Conservation (phyloP, 2,113 vertebrate genomes). For the Lynx canadensis region DNA sequence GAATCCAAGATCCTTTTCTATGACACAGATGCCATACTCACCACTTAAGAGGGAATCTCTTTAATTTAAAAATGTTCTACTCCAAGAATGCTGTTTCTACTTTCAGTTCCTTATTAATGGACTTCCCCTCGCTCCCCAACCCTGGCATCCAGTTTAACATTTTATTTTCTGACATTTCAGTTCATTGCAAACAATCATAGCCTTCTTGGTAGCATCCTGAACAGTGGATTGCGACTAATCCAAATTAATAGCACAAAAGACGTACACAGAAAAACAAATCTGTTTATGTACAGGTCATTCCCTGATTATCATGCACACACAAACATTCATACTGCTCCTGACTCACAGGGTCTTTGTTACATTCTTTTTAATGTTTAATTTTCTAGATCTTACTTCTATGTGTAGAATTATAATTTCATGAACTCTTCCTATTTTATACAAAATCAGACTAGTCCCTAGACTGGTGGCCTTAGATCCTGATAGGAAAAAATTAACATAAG, state of each 20-base stretch:
- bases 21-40: neutral
- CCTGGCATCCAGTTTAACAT: neutral
- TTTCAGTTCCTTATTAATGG: neutral
- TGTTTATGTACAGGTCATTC: neutral
- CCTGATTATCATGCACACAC: neutral
- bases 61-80: neutral
- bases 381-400: neutral
- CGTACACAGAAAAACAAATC: neutral
- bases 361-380: neutral
- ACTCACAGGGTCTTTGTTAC: neutral
- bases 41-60: neutral
- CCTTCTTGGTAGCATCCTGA: neutral
- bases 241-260: neutral
- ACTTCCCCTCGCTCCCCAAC: neutral
- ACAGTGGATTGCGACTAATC: neutral
- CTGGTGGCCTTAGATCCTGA: neutral
- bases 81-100: neutral
- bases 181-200: slow-evolving; percentile 36
- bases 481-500: neutral
- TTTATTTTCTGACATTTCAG: slow-evolving; percentile 42
- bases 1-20: neutral
- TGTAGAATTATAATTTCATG: slow-evolving; percentile 36
- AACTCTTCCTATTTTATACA: neutral
- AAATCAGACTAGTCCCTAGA: neutral
- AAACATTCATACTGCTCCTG: neutral